Percentiles rank a stretch among this genome's conserved stretches.
phyloP scores from a whole-genome alignment of 1,140 invertebrate species.

The Oryzaephilus surinamensis region DNA sequence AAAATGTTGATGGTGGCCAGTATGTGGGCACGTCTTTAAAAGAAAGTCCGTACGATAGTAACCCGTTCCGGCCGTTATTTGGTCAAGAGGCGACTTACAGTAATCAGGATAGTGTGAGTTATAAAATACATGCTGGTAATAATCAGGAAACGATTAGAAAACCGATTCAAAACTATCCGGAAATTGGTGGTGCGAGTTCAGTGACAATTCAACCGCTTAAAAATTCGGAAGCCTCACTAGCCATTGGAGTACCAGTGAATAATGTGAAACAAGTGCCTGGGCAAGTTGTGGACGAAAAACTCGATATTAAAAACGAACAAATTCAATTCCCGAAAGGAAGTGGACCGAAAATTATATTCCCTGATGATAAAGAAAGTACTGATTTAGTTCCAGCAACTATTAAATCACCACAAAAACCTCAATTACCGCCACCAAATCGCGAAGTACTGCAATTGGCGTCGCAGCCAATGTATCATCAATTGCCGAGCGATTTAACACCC shows the following conservation, averaged over 20 bases:
- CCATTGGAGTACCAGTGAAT: slow-evolving; percentile 30
- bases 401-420: slow-evolving; percentile 12
- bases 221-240: slow-evolving; percentile 31
- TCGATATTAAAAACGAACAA: slow-evolving; percentile 23
- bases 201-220: slow-evolving; percentile 31
- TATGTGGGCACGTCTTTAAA: slow-evolving; percentile 38
- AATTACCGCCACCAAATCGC: slow-evolving; percentile 14
- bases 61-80: slow-evolving; percentile 30
- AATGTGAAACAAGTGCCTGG: slow-evolving; percentile 27
- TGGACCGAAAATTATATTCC: slow-evolving; percentile 31
- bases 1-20: slow-evolving; percentile 44
- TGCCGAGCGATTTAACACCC: slow-evolving; percentile 34
- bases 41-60: slow-evolving; percentile 38
- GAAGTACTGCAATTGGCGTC: slow-evolving; percentile 32
- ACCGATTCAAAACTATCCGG: slow-evolving; percentile 1
- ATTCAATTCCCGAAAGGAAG: slow-evolving; percentile 23
- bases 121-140: slow-evolving; percentile 10
- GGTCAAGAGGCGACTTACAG: slow-evolving; percentile 12
- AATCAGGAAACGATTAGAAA: slow-evolving; percentile 5
- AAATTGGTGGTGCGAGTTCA: slow-evolving; percentile 16
- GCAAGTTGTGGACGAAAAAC: slow-evolving; percentile 33
- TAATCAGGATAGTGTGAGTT: slow-evolving; percentile 11
- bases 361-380: slow-evolving; percentile 23
- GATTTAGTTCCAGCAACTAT: slow-evolving; percentile 13
- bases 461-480: slow-evolving; percentile 35